Base-by-base conservation (phyloP, 2,888 invertebrate species). In the Pseudococcus viburni region DNA sequence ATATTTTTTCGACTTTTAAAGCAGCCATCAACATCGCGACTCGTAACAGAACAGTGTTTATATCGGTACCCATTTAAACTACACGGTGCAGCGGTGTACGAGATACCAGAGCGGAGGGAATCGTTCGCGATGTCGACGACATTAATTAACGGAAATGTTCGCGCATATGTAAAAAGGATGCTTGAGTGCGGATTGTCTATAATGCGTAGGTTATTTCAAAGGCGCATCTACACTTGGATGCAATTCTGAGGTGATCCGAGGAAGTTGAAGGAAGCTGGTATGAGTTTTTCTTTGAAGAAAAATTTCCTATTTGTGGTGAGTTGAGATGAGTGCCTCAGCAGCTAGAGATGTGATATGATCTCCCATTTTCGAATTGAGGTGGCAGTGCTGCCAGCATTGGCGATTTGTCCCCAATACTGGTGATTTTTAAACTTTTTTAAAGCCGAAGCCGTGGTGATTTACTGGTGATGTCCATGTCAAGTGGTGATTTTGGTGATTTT, bases 121-220 rank as follows among this genome's bases (percentile, higher is more conserved):
- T 55, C n/a, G 85, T 85, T 85, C 51, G 84, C 55, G 80, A 87
- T 55, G 77, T 80, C 51, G 77, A 87, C 80, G 87, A 87, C 87
- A 87, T 87, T 87, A 87, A 87, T 87, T 87, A 87, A 87, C 87
- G 87, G 87, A 87, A 87, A 87, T 87, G 87, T 87, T 87, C 87
- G 87, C 87, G 87, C 87, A 87, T 87, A 87, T 87, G 87, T 87
- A 80, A 64, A 55, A 33, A 22, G n/a, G 7, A 80, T 46, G 26
- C 7, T 9, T 19, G 6, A 8, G 12, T 33, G 19, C 42, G 46
- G 51, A 22, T 22, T 73, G 19, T 73, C 8, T 73, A 15, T 12
- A 11, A 51, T 51, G 48, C 15, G 48, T 51, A 51, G 55, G 12
- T 55, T n/a, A 55, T 55, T 77, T 77, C n/a, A 17, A 77, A 77